phyloP scores from a whole-genome alignment of 2,888 invertebrate species.

The Lithophane leautieri region DNA sequence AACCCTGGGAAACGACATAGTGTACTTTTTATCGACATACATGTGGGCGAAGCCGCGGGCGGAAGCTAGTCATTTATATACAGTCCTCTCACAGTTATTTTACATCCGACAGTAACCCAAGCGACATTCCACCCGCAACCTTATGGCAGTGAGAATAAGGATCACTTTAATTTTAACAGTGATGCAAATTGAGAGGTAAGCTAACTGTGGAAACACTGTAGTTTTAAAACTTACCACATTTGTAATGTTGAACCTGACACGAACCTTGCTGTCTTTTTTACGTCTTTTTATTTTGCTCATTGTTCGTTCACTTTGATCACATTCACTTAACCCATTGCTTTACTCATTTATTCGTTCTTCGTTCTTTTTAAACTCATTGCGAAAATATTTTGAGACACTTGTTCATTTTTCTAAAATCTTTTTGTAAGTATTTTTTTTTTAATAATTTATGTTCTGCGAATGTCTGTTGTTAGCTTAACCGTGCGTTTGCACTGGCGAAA shows the following conservation, averaged over 20 bases:
- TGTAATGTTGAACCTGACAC: constrained; percentile 81
- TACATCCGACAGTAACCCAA: too few species aligned
- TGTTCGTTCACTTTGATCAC: constrained; percentile 40
- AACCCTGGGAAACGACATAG: too few species aligned
- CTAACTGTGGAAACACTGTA: not conserved
- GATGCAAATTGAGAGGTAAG: not conserved
- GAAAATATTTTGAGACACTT: not conserved
- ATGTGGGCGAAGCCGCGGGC: too few species aligned
- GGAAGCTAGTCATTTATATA: too few species aligned
- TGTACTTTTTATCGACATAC: too few species aligned
- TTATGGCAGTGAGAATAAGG: too few species aligned
- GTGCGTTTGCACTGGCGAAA: too few species aligned
- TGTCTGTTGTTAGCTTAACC: not conserved
- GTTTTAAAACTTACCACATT: constrained; percentile 75
- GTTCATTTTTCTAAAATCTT: constrained; percentile 7
- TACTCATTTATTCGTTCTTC: constrained; percentile 34
- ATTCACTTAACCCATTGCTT: constrained; percentile 58
- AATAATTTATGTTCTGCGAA: not conserved
- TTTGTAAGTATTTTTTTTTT: not conserved
- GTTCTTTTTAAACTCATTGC: constrained; percentile 10
- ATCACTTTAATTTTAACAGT: not conserved
- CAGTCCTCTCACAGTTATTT: too few species aligned
- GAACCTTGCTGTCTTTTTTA: constrained; percentile 80
- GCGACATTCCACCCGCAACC: too few species aligned
- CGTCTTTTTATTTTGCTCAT: constrained; percentile 80